Evolutionary conservation across 2,113 vertebrate genomes (phyloP).

Genomic region (Melanerpes formicivorus): DNA sequence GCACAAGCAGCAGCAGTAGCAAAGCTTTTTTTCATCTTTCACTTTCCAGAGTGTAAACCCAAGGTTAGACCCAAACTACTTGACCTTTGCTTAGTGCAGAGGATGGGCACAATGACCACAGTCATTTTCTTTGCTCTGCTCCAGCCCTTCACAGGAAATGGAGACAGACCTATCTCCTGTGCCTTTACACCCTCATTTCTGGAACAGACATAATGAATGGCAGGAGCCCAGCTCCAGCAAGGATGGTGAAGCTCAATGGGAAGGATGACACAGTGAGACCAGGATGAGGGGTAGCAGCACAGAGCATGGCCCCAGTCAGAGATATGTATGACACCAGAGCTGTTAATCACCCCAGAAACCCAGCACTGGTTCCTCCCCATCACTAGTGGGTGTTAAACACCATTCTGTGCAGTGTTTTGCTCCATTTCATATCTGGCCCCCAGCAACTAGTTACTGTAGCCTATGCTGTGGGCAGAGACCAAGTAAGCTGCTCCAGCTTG

Average conservation of each 20-base stretch:
- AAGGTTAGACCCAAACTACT: neutral
- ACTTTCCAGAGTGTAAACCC: neutral
- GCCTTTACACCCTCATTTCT: neutral
- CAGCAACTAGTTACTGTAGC: neutral
- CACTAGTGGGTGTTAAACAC: neutral
- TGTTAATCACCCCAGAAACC: neutral
- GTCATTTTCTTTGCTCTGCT: neutral
- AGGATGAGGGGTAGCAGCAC: fast-evolving
- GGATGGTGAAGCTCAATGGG: neutral
- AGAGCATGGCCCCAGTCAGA: neutral
- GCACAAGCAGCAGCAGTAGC: neutral
- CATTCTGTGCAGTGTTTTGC: neutral
- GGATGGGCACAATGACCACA: neutral
- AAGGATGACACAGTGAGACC: neutral
- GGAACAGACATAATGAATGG: fast-evolving
- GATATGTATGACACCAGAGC: neutral
- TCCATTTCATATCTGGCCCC: neutral
- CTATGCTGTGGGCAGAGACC: neutral
- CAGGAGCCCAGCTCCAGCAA: neutral
- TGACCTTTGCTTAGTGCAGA: neutral
- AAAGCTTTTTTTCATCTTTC: neutral
- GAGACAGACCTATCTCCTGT: neutral
- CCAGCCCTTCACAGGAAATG: neutral
- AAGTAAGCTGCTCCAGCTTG: too few species aligned
- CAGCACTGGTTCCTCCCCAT: neutral